Conservation (phyloP, 2,888 invertebrate genomes). For the Melanotus villosus region DNA sequence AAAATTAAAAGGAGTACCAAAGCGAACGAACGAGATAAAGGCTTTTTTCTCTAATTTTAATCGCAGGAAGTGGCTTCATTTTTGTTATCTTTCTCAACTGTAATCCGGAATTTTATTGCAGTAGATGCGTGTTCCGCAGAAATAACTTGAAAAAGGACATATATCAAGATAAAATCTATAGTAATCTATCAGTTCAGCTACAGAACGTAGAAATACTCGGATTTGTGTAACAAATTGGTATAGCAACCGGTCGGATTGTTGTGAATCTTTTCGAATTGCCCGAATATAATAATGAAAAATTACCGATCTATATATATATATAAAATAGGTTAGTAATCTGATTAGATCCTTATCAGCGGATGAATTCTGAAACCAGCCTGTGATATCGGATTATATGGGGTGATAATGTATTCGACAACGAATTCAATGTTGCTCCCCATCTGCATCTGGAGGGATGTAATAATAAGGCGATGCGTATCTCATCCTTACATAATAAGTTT, state of each 20-base stretch:
- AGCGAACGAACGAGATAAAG: background rate
- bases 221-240: slow-evolving; percentile 36
- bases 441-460: slow-evolving; percentile 56
- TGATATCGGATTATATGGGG: slow-evolving; percentile 59
- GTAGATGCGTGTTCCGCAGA: slow-evolving; percentile 31
- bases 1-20: background rate
- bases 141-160: slow-evolving; percentile 36
- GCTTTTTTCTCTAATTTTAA: slow-evolving; percentile 19
- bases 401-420: slow-evolving; percentile 58
- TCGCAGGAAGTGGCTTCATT: slow-evolving; percentile 29
- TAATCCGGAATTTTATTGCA: slow-evolving; percentile 33
- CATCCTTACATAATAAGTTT: slow-evolving; percentile 58
- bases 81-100: slow-evolving; percentile 18
- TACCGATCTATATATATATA: background rate
- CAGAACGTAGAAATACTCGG: slow-evolving; percentile 2
- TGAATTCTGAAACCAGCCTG: slow-evolving; percentile 56
- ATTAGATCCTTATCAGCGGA: slow-evolving; percentile 48
- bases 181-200: slow-evolving; percentile 35
- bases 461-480: slow-evolving; percentile 56
- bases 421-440: slow-evolving; percentile 54
- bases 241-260: slow-evolving; percentile 27
- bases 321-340: slow-evolving; percentile 18
- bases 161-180: slow-evolving; percentile 41
- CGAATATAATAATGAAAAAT: slow-evolving; percentile 28
- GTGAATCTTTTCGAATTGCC: slow-evolving; percentile 5